These are phyloP conservation scores for Cataglyphis cursor DNA, from an alignment of 2,888 invertebrate species.

Conservation along the genomic window DNA sequence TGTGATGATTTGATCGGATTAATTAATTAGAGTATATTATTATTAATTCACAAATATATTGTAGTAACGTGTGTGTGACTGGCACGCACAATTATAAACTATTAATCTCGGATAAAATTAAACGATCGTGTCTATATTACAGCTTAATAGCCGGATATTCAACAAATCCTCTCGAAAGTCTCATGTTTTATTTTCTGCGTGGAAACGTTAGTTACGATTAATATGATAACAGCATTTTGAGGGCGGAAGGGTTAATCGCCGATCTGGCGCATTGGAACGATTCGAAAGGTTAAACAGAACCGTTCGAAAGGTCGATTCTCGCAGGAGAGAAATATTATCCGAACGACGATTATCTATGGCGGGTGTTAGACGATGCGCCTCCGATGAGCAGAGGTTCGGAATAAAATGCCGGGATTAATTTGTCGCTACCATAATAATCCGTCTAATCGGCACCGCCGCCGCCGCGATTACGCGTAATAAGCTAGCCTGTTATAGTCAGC, in stretches of 20 bases:
- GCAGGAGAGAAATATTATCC: neutral
- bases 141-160: neutral
- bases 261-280: neutral
- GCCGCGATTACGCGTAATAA: conserved; percentile 46
- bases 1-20: neutral
- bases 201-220: neutral
- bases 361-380: conserved; percentile 4
- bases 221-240: neutral
- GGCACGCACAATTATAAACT: neutral
- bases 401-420: conserved; percentile 62
- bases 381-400: neutral
- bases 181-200: neutral
- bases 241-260: neutral
- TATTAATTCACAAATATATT: neutral
- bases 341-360: conserved; percentile 17
- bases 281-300: conserved; percentile 8
- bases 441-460: conserved; percentile 54
- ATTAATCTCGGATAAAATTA: neutral
- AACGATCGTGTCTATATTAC: neutral
- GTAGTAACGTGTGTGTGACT: neutral
- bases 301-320: neutral
- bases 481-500: conserved; percentile 50
- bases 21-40: neutral
- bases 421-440: conserved; percentile 41
- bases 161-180: neutral